These are phyloP conservation scores for Chrysodeixis includens DNA, from an alignment of 2,888 invertebrate genomes.

Conservation along the genomic window DNA sequence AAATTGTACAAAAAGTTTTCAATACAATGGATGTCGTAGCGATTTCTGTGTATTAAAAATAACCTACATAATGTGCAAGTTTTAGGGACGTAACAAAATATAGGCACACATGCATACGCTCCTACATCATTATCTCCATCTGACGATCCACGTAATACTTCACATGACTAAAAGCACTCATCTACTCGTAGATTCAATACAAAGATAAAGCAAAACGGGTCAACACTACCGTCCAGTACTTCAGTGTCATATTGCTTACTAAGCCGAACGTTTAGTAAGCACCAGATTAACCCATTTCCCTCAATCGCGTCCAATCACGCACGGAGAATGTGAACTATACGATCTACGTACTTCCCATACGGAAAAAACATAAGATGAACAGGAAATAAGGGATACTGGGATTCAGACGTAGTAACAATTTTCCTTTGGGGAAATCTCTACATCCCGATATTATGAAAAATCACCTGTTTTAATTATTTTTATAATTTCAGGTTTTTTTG, in stretches of 20 bases:
- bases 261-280: constrained; percentile 42
- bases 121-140: too few relatives aligned
- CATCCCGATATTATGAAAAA: too few relatives aligned
- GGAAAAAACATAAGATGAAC: not conserved
- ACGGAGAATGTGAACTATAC: constrained; percentile 43
- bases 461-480: too few relatives aligned
- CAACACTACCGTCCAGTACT: constrained; percentile 16
- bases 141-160: too few relatives aligned
- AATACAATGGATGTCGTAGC: too few relatives aligned
- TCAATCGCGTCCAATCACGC: constrained; percentile 36
- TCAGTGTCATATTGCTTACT: constrained; percentile 23
- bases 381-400: constrained; percentile 1
- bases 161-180: not conserved
- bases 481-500: too few relatives aligned
- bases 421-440: not conserved
- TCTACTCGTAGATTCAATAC: constrained; percentile 5
- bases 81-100: too few relatives aligned
- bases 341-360: constrained; percentile 9
- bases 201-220: constrained; percentile 15
- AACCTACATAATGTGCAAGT: too few relatives aligned
- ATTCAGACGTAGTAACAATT: not conserved
- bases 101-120: too few relatives aligned
- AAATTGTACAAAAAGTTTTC: too few relatives aligned
- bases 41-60: too few relatives aligned
- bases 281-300: constrained; percentile 56